Percentiles rank a stretch among this genome's conserved stretches.
These are phyloP conservation scores for Phenganax subtilis DNA, from an alignment of 92 coral and sea anemone species.

Conservation along the genomic window DNA sequence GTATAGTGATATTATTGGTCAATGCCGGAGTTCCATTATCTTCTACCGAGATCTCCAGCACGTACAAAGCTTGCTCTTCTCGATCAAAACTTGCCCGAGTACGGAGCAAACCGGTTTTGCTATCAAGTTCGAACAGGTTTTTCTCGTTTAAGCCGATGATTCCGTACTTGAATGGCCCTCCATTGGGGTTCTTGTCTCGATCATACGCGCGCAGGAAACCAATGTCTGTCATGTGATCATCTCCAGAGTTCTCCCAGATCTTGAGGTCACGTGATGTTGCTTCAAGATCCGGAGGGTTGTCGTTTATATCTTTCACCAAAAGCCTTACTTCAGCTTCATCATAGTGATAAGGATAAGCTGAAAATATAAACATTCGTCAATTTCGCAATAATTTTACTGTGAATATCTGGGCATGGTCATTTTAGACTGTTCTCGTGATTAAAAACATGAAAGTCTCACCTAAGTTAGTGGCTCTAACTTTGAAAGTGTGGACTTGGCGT, in stretches of 20 bases:
- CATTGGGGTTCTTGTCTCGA: slow-evolving; percentile 72
- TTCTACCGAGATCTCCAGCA: slow-evolving; percentile 58
- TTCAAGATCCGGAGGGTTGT: slow-evolving; percentile 78
- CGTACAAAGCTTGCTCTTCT: slow-evolving; percentile 56
- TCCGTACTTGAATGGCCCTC: slow-evolving; percentile 72
- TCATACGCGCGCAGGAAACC: slow-evolving; percentile 69
- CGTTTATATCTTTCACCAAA: slow-evolving; percentile 71
- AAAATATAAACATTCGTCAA: slow-evolving; percentile 5
- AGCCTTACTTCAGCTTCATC: slow-evolving; percentile 74
- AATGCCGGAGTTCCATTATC: slow-evolving; percentile 66
- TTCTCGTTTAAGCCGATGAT: slow-evolving; percentile 56
- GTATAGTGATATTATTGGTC: slow-evolving; percentile 45
- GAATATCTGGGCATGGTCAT: not conserved
- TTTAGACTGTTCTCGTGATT: too few relatives aligned
- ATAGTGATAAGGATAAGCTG: slow-evolving; percentile 52
- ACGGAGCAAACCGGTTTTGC: slow-evolving; percentile 46
- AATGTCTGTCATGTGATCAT: slow-evolving; percentile 50
- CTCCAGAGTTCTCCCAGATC: slow-evolving; percentile 62
- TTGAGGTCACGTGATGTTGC: slow-evolving; percentile 51
- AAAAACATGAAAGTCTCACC: slow-evolving; percentile 48
- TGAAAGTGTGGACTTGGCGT: slow-evolving; percentile 46
- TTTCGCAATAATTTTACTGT: not conserved
- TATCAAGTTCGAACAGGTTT: slow-evolving; percentile 46
- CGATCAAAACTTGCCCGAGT: slow-evolving; percentile 66
- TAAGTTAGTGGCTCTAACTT: slow-evolving; percentile 74